These are phyloP conservation scores for Syritta pipiens DNA, from an alignment of 2,888 invertebrate genomes.

Conservation along the genomic window DNA sequence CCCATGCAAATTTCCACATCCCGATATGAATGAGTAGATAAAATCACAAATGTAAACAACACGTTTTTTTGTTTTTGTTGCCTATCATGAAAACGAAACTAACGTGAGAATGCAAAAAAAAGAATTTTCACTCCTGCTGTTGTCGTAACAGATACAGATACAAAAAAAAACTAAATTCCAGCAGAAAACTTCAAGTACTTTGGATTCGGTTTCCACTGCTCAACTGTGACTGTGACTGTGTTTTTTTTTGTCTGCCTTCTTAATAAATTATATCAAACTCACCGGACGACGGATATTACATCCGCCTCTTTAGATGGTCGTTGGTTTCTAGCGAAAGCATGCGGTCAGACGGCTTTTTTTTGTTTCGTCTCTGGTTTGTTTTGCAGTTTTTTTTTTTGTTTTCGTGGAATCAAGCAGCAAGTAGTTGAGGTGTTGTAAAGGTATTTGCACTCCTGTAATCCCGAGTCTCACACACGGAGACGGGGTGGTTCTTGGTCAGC, in stretches of 20 bases:
- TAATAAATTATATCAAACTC: constrained; percentile 60
- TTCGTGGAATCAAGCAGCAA: constrained; percentile 10
- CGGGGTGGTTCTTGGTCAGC: too few relatives aligned
- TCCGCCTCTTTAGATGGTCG: constrained; percentile 55
- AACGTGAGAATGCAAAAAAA: too few relatives aligned
- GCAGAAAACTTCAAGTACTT: background rate
- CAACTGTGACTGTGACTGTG: constrained; percentile 12
- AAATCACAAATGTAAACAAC: too few relatives aligned
- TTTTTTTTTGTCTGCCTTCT: constrained; percentile 29
- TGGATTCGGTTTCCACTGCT: too few relatives aligned
- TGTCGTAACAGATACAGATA: too few relatives aligned
- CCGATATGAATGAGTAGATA: too few relatives aligned
- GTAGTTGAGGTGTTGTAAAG: constrained; percentile 19
- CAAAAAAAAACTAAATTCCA: too few relatives aligned
- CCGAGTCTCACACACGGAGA: too few relatives aligned
- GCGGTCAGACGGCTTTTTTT: constrained; percentile 39
- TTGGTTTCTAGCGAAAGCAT: constrained; percentile 42
- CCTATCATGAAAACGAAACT: too few relatives aligned
- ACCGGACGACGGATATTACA: constrained; percentile 65
- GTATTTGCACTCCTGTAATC: constrained; percentile 2
- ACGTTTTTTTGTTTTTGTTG: too few relatives aligned
- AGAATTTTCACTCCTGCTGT: too few relatives aligned
- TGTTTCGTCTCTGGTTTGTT: background rate
- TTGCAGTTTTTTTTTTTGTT: constrained; percentile 14
- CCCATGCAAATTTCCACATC: too few relatives aligned